A percentile compares a stretch with the other conserved stretches of the same genome.
Conservation (phyloP, 2,113 vertebrate genomes). For the Zapus hudsonius region DNA sequence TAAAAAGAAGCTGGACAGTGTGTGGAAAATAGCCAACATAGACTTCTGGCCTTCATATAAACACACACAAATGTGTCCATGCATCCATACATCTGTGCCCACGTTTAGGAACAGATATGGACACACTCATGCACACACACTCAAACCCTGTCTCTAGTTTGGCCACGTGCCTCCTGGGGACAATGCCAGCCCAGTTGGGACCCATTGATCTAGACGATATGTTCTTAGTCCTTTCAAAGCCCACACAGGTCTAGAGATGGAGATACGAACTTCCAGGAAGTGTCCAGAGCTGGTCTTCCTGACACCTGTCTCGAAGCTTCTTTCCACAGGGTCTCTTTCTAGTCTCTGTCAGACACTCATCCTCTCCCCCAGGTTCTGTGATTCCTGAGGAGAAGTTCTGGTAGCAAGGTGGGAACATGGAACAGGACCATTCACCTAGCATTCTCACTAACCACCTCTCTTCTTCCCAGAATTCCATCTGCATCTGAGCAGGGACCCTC, state of each 20-base stretch:
- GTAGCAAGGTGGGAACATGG: background rate
- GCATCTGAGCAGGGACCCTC: background rate
- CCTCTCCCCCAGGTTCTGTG: background rate
- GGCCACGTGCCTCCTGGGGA: background rate
- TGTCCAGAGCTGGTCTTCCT: background rate
- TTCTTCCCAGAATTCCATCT: conserved; percentile 20
- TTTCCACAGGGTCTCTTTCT: background rate
- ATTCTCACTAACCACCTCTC: background rate
- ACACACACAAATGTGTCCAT: too few relatives aligned
- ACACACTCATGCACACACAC: too few relatives aligned
- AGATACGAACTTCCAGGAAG: background rate
- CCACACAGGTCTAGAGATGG: background rate
- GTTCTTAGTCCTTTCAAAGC: background rate
- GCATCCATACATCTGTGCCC: too few relatives aligned
- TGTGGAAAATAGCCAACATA: too few relatives aligned
- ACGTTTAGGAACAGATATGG: too few relatives aligned
- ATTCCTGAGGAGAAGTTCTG: background rate
- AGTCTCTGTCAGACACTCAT: background rate
- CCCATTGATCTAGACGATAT: background rate
- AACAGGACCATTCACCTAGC: background rate
- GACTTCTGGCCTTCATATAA: too few relatives aligned
- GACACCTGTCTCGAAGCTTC: background rate
- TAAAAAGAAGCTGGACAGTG: too few relatives aligned
- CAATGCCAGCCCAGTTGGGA: background rate
- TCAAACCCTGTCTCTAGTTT: background rate